phyloP scores from a whole-genome alignment of 1,140 invertebrate genomes.

The Cyrtorhinus lividipennis region DNA sequence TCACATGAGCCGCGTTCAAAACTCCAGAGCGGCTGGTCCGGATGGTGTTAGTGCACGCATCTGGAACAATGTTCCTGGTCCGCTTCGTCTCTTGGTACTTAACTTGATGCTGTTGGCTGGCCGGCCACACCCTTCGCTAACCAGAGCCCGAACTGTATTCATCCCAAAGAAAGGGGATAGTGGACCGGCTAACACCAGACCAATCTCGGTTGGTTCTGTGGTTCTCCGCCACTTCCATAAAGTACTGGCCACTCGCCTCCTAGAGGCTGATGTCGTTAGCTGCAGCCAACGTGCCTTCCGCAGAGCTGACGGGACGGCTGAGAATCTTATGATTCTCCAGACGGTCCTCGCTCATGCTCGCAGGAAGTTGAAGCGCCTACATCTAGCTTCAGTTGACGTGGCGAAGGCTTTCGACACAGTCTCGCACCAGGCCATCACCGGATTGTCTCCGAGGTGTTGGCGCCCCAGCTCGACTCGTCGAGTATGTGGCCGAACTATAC shows the following conservation, averaged over 20 bases:
- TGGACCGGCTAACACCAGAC: not conserved
- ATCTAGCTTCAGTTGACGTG: constrained; percentile 24
- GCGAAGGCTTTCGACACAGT: constrained; percentile 30
- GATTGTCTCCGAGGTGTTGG: constrained; percentile 15
- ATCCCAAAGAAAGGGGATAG: not conserved
- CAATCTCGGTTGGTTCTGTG: not conserved
- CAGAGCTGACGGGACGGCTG: too few species aligned
- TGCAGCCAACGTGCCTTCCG: not conserved
- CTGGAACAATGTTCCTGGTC: not conserved
- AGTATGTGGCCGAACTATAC: not conserved
- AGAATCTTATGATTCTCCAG: too few species aligned
- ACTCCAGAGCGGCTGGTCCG: not conserved
- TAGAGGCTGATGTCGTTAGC: too few species aligned
- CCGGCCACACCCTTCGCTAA: not conserved
- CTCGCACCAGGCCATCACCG: constrained; percentile 21
- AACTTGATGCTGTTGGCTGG: not conserved
- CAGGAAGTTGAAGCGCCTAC: too few species aligned
- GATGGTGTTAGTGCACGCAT: not conserved
- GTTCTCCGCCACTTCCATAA: constrained; percentile 4
- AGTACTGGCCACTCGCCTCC: not conserved
- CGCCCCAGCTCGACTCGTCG: not conserved
- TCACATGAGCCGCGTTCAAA: too few species aligned
- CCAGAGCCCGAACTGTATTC: not conserved
- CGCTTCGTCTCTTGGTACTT: not conserved
- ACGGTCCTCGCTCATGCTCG: too few species aligned